phyloP scores from a whole-genome alignment of 2,113 vertebrate species.

The Nasalis larvatus region DNA sequence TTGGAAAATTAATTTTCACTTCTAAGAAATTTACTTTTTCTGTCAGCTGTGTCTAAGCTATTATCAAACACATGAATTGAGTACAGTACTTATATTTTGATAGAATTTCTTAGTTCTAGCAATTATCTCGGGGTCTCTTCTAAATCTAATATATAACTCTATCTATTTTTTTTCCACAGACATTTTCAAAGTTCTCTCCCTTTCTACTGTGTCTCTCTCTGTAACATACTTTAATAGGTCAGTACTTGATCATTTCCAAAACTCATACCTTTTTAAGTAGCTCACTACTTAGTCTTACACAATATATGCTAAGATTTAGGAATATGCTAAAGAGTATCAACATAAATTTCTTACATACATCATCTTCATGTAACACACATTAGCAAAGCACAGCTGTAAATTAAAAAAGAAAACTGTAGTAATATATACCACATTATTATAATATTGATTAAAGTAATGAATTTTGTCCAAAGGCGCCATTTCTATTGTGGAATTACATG shows the following conservation, averaged over 20 bases:
- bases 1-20: not conserved
- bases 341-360: not conserved
- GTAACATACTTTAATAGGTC: not conserved
- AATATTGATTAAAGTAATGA: not conserved
- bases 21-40: not conserved
- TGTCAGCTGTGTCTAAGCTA: not conserved
- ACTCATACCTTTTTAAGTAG: not conserved
- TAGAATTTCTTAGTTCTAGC: not conserved
- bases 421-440: not conserved
- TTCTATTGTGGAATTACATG: not conserved
- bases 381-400: not conserved
- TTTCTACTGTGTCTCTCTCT: not conserved
- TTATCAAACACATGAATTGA: not conserved
- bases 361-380: not conserved
- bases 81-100: not conserved
- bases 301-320: not conserved
- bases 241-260: not conserved
- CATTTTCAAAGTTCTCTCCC: not conserved
- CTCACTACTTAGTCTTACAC: not conserved
- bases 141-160: not conserved
- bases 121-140: not conserved
- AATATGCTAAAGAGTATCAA: not conserved
- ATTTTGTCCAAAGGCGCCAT: not conserved
- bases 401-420: not conserved
- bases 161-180: not conserved